phyloP scores from a whole-genome alignment of 2,888 invertebrate genomes.

The Loripinus fragilis region DNA sequence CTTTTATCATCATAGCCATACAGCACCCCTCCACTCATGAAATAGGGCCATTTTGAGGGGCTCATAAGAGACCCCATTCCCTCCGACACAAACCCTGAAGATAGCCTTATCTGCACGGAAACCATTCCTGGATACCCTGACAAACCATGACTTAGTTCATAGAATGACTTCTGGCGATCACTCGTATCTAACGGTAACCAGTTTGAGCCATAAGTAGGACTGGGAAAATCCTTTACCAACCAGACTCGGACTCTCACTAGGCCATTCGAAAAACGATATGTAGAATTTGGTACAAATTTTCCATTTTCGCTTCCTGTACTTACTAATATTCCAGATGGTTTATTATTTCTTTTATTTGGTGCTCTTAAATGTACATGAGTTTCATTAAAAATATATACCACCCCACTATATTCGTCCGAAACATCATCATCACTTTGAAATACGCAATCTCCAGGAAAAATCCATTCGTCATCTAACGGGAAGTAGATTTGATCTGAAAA shows the following conservation, averaged over 20 bases:
- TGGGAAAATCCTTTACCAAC: neutral
- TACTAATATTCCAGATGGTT: constrained; percentile 26
- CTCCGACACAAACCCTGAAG: neutral
- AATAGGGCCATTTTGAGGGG: neutral
- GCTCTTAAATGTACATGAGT: constrained; percentile 35
- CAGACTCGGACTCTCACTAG: neutral
- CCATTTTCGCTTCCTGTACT: constrained; percentile 24
- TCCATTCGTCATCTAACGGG: constrained; percentile 42
- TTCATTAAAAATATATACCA: constrained; percentile 49
- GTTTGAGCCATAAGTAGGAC: neutral
- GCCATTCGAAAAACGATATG: neutral
- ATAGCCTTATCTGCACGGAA: neutral
- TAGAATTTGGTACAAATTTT: neutral
- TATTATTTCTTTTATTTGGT: constrained; percentile 37
- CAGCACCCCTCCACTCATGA: constrained; percentile 31
- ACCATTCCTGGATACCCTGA: constrained; percentile 4
- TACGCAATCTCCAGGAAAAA: constrained; percentile 38
- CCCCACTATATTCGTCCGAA: constrained; percentile 27
- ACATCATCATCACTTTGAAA: constrained; percentile 45
- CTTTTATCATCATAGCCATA: constrained; percentile 31
- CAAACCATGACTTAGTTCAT: constrained; percentile 3
- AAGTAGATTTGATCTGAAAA: constrained; percentile 36
- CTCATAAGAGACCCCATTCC: constrained; percentile 5
- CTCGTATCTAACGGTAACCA: neutral
- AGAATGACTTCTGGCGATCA: neutral